Base-by-base conservation (phyloP, 2,888 invertebrate genomes). In the Hirtodrosophila histrioides region DNA sequence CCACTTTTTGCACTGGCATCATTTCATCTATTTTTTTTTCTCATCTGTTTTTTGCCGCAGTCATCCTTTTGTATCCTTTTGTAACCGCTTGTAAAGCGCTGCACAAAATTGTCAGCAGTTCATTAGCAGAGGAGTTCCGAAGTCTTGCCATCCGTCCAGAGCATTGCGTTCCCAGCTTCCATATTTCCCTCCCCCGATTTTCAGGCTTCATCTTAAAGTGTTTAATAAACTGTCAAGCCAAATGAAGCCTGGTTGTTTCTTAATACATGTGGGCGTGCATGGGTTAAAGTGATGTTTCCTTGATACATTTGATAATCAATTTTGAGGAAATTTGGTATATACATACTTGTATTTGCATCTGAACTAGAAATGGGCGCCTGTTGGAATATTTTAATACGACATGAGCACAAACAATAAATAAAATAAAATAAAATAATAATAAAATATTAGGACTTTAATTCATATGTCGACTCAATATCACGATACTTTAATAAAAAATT, bases 81-180 rank as follows among this genome's bases (percentile, higher is more conserved):
- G 65, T 62, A 84, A 86, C 86, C 85, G 82, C 86, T 86, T 86
- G 85, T 85, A 86, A 86, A 86, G 75, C 75, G 69, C 67, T 67
- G 81, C 67, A 78, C 69, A 86, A 74, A 85, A 82, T 80, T 85
- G 85, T 86, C 87, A 85, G 82, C 87, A 85, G 86, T 81, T 81
- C 81, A 81, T 81, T 85, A 84, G 76, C 53, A 67, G 77, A 51
- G 66, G 43, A 69, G 57, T 45, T 50, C 43, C 50, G 50, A 57
- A 58, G 56, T 46, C 41, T 45, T 50, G 43, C 57, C 44, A 43
- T 37, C 44, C 49, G 55, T 33, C 29, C 33, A n/a, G 37, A 40
- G 41, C 39, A 11, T 29, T 27, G 27, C 12, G 29, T 12, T 43
- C 57, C 27, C 50, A 27, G 17, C 23, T 35, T 41, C 17, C 31